Evolutionary conservation across 2,113 vertebrate species (phyloP).

Genomic region (Oreotrochilus melanogaster): DNA sequence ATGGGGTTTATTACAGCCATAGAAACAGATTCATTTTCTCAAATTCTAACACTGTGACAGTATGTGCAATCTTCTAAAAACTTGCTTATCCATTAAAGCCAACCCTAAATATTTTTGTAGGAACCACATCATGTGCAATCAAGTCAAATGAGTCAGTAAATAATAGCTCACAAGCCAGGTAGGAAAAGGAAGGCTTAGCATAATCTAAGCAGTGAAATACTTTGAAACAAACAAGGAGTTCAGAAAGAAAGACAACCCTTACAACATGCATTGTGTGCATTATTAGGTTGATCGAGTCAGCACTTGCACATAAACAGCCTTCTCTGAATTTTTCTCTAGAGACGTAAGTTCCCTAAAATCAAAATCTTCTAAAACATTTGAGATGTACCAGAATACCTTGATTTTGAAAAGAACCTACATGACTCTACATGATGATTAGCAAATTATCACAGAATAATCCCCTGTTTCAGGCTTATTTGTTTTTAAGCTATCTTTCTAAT

Average conservation of each 20-base stretch:
- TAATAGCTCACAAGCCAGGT: neutral
- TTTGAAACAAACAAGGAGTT: neutral
- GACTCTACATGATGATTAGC: neutral
- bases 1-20: neutral
- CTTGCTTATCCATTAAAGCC: neutral
- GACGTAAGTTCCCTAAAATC: neutral
- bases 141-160: neutral
- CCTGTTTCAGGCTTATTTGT: neutral
- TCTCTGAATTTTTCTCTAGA: neutral
- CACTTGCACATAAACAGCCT: neutral
- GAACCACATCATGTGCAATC: neutral
- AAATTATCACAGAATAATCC: neutral
- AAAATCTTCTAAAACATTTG: neutral
- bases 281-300: neutral
- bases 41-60: neutral
- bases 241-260: neutral
- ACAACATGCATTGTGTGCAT: neutral
- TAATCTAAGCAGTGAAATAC: neutral
- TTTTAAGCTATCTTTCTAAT: neutral
- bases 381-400: neutral
- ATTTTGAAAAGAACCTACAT: neutral
- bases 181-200: neutral
- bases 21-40: neutral
- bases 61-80: neutral
- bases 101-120: neutral